Evolutionary conservation across 2,113 vertebrate species (phyloP).

Genomic region (Melanotaenia duboulayi): DNA sequence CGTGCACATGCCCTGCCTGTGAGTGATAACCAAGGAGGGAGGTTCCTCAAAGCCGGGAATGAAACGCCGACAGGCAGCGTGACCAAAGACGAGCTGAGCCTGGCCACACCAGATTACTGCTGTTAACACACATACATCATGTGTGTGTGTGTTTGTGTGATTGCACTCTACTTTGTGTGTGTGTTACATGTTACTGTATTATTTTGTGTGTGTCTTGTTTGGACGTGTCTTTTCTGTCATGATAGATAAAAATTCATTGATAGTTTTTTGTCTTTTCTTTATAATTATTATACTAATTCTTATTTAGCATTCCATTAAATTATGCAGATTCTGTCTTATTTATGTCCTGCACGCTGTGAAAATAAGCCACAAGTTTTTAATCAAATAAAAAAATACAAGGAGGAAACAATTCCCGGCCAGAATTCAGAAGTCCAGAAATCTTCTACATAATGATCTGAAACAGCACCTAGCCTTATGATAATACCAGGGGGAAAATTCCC

Average conservation of each 20-base stretch:
- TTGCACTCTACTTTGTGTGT: background rate
- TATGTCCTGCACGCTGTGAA: background rate
- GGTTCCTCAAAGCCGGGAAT: constrained; percentile 61
- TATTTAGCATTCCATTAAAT: background rate
- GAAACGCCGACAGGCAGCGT: constrained; percentile 56
- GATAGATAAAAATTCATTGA: background rate
- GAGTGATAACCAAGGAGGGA: constrained; percentile 47
- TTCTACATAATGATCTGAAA: too few species aligned
- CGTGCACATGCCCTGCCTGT: constrained; percentile 18
- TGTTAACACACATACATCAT: constrained; percentile 27
- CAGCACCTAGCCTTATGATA: too few species aligned
- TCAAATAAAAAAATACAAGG: too few species aligned
- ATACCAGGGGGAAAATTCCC: too few species aligned
- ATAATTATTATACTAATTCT: background rate
- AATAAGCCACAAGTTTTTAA: too few species aligned
- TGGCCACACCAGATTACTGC: constrained; percentile 60
- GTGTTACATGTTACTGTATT: constrained; percentile 8
- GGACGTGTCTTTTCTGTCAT: background rate
- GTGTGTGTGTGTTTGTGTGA: constrained; percentile 29
- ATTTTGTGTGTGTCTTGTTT: background rate
- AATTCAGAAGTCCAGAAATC: background rate
- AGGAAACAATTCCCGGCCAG: background rate
- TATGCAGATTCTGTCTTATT: constrained; percentile 5
- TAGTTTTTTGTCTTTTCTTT: background rate
- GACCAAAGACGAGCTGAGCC: constrained; percentile 63